Evolutionary conservation across 2,797 vertebrate genomes (phyloP).

Genomic region (Champsocephalus esox): DNA sequence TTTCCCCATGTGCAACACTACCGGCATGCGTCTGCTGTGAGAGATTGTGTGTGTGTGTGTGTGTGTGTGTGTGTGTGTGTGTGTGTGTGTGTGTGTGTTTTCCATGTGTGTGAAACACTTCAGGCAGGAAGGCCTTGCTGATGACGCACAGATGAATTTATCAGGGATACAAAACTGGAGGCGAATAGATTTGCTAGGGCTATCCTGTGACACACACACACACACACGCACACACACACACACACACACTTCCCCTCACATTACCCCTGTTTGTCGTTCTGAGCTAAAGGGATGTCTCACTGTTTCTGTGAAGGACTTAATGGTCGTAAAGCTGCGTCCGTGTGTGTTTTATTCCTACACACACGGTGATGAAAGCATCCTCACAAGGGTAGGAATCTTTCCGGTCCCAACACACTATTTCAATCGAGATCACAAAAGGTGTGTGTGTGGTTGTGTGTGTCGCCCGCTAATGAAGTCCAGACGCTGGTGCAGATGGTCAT

Average conservation of each 20-base stretch:
- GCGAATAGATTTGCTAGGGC: background rate
- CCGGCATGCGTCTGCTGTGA: constrained; percentile 25
- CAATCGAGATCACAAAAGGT: background rate
- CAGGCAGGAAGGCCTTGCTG: constrained; percentile 7
- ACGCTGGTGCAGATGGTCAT: constrained; percentile 66
- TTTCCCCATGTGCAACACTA: constrained; percentile 46
- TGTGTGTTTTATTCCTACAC: constrained; percentile 19
- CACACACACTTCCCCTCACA: background rate
- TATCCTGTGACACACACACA: background rate
- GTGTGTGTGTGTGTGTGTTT: constrained; percentile 2
- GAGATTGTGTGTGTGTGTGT: background rate
- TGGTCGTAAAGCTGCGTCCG: constrained; percentile 7
- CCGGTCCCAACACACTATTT: background rate
- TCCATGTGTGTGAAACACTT: constrained; percentile 26
- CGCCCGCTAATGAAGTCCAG: constrained; percentile 69
- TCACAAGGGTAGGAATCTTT: constrained; percentile 4
- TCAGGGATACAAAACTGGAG: constrained; percentile 35
- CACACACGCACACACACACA: constrained; percentile 7
- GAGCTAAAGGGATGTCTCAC: constrained; percentile 30
- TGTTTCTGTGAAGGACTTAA: constrained; percentile 36
- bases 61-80: too few relatives aligned
- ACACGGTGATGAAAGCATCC: background rate
- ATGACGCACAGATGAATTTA: constrained; percentile 34
- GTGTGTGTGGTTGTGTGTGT: constrained; percentile 17
- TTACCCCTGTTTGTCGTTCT: constrained; percentile 29